Percentiles rank a stretch among this genome's conserved stretches.
These are phyloP conservation scores for Phenganax subtilis DNA, from an alignment of 92 coral and sea anemone species.

Conservation along the genomic window DNA sequence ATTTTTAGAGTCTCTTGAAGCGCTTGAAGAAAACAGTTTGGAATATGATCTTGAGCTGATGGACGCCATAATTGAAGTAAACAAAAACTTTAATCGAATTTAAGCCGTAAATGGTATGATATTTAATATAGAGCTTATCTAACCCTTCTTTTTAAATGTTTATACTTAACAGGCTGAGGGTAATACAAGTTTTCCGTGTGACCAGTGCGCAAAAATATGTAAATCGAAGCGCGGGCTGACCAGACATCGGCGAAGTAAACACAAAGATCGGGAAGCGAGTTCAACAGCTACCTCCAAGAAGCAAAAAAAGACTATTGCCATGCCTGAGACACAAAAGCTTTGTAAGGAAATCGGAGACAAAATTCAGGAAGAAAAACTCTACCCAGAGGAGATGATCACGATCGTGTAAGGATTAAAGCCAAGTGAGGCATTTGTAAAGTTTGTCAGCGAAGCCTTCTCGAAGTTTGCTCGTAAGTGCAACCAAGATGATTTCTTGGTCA, in stretches of 20 bases:
- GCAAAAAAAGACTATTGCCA: not conserved
- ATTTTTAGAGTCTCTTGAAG: constrained; percentile 1
- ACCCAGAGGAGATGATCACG: not conserved
- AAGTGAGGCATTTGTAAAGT: constrained; percentile 1
- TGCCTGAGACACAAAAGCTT: not conserved
- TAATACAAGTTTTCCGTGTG: constrained; percentile 2
- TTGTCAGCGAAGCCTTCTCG: not conserved
- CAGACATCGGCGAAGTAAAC: constrained; percentile 24
- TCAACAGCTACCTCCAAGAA: not conserved
- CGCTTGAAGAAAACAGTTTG: not conserved
- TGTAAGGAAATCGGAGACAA: not conserved
- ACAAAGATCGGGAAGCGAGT: not conserved
- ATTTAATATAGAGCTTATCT: not conserved
- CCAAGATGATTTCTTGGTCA: not conserved
- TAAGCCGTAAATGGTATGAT: not conserved
- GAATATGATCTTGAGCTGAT: not conserved
- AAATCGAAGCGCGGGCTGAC: constrained; percentile 25
- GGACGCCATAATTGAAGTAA: not conserved
- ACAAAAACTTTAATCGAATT: not conserved
- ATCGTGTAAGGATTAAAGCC: not conserved
- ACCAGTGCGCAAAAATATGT: not conserved
- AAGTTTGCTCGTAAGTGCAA: not conserved
- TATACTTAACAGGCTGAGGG: not conserved
- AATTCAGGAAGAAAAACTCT: constrained; percentile 14
- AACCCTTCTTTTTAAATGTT: not conserved